Evolutionary conservation across 2,888 invertebrate genomes (phyloP), one percentile per base, ranked within the genome.

Genomic region (Stramonita haemastoma): DNA sequence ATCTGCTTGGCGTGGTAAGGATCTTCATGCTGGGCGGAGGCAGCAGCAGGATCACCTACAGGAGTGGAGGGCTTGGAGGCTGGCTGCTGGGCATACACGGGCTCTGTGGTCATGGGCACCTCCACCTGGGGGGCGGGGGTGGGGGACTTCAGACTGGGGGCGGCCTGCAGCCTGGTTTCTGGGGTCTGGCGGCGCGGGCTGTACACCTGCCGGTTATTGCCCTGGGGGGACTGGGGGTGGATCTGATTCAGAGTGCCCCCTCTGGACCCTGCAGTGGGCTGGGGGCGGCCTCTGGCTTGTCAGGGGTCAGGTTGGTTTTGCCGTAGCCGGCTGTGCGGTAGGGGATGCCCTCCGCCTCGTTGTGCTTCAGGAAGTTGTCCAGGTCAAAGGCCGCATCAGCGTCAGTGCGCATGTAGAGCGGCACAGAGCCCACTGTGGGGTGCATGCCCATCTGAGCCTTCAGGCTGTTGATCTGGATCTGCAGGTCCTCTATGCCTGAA

Each of bases 401-500:
- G 86, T 90, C 90, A 29, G 85, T 36, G 15, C 88, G 73, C 88
- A 81, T 36, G 36, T 85, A 85, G 29, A 88, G 22, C 8, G 88
- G 88, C 26, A 87, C 46, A 46, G 87, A 36, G n/a, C 73, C 87
- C 29, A 85, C 17, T 0, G 88, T 79, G 36, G 60, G 73, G 66
- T 88, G 77, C 87, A 90, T 87, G 77, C 90, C 90, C 29, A 73
- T 87, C 79, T 77, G 91, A 79, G 93, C 92, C 87, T 93, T 93
- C 81, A 94, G 89, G 79, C 93, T 93, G 89, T 94, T 93, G 56
- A 94, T 90, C 91, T 94, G 93, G 32, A 92, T 90, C 91, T 94
- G 94, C 26, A 94, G 91, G 89, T 94, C 93, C 77, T 94, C 93
- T n/a, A 94, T 90, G 87, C 93, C 94, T 84, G 92, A 91, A 46